Conservation (phyloP, 1,140 invertebrate species). For the Eupristina koningsbergeri region DNA sequence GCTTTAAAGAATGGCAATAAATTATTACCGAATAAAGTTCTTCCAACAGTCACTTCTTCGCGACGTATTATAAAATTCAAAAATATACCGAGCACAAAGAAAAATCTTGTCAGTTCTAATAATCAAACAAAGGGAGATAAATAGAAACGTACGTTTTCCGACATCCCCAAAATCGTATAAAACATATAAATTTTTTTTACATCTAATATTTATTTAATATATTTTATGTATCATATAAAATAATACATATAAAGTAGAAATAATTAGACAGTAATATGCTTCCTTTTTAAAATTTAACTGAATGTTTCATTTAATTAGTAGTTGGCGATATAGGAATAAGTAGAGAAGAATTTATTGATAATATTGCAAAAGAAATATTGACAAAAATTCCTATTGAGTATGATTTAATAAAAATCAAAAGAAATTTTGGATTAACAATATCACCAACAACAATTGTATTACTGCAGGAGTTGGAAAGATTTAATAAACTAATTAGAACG, state of each 20-base stretch:
- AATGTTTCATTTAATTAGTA: neutral
- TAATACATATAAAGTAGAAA: neutral
- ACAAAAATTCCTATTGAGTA: slow-evolving; percentile 82
- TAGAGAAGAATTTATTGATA: slow-evolving; percentile 87
- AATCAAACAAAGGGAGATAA: too few relatives aligned
- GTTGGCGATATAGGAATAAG: slow-evolving; percentile 75
- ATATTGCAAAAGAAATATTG: slow-evolving; percentile 83
- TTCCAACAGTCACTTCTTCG: too few relatives aligned
- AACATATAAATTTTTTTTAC: too few relatives aligned
- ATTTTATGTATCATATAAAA: neutral
- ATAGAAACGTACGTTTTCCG: too few relatives aligned
- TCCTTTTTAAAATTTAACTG: neutral
- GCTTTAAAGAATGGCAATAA: too few relatives aligned
- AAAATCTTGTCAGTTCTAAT: too few relatives aligned
- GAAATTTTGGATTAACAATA: slow-evolving; percentile 83
- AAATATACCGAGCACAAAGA: too few relatives aligned
- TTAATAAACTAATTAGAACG: slow-evolving; percentile 84
- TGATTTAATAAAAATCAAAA: slow-evolving; percentile 84
- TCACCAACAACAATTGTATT: slow-evolving; percentile 88
- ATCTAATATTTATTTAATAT: too few relatives aligned
- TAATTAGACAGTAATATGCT: too few relatives aligned
- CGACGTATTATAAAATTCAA: too few relatives aligned
- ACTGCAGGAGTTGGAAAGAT: slow-evolving; percentile 90
- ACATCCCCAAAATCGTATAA: too few relatives aligned
- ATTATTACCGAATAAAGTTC: too few relatives aligned